Base-by-base conservation (phyloP, 2,888 invertebrate species). In the Aphidoletes aphidimyza region DNA sequence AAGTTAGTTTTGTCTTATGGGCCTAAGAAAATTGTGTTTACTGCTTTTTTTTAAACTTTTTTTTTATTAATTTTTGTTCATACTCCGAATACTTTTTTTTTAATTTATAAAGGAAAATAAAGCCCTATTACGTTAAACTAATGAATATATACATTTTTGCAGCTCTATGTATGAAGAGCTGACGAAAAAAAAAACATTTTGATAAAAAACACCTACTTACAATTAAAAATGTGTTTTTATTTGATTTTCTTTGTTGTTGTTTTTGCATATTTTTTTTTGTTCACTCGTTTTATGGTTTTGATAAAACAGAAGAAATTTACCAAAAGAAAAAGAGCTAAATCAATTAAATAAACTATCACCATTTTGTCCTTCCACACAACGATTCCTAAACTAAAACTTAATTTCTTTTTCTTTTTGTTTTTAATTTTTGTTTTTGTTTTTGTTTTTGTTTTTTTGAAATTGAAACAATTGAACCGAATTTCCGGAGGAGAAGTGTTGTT, bases 191-290 rank as follows among this genome's bases (percentile, higher is more conserved):
- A 69, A 54, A 54, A 69, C 69, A 69, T 69, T 69, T 69, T 11
- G 69, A 69, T 69, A 69, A 69, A 69, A 69, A 69, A 69, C 69
- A 69, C 69, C 69, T 69, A 69, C 69, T 69, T 69, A 69, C 69
- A 69, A 69, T 30, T 30, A 30, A 30, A 34, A 69, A 69, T 69
- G 30, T 69, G 30, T 69, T 26, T 30, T 0, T 69, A 30, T 47
- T 3, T 47, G 47, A 30, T 30, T 30, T 69, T 69, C 14, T 69
- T 69, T 42, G 42, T 14, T n/a, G n/a, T 42, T 42, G 6, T 14
- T 42, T 42, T 42, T 42, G 6, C 42, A 69, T 22, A 26, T 54
- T 54, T 26, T 54, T 2, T 14, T 69, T 69, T 69, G 69, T 69
- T 30, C n/a, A 47, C 47, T 47, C 47, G 47, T 47, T 47, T 47